A percentile compares a stretch with the other conserved stretches of the same genome.
Conservation (phyloP, 2,113 vertebrate species). For the Antechinus flavipes region DNA sequence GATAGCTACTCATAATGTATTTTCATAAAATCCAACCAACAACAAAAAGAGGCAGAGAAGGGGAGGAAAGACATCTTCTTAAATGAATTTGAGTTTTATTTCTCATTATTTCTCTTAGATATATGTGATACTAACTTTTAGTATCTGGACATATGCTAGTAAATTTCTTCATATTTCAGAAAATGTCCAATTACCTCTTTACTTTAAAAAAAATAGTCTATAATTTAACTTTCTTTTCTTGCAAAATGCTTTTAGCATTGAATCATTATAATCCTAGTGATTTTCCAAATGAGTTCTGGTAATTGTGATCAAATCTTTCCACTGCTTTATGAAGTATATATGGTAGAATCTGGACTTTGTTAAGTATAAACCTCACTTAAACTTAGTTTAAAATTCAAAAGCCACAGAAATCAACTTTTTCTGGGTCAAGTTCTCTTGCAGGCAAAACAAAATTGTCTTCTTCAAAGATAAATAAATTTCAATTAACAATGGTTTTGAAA, state of each 20-base stretch:
- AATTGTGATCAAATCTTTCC: neutral
- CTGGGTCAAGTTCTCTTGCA: conserved; percentile 39
- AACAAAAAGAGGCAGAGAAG: neutral
- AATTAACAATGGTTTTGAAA: conserved; percentile 50
- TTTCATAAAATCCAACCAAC: neutral
- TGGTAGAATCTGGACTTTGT: conserved; percentile 37
- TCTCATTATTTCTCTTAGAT: neutral
- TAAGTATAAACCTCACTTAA: conserved; percentile 30
- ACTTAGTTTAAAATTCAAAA: conserved; percentile 39
- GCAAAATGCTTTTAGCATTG: conserved; percentile 8
- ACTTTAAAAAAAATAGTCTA: neutral
- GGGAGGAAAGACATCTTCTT: neutral
- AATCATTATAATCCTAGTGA: conserved; percentile 14
- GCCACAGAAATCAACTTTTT: conserved; percentile 52
- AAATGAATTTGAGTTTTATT: neutral
- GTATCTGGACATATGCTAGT: neutral
- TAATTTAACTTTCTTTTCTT: neutral
- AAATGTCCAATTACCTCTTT: neutral
- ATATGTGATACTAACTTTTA: neutral
- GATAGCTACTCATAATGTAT: neutral
- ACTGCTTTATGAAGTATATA: neutral
- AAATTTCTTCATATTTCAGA: conserved; percentile 8
- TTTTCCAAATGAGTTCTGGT: conserved; percentile 28
- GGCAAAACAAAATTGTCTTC: conserved; percentile 30
- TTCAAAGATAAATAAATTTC: conserved; percentile 1